These are phyloP conservation scores for Trachelus tabidus DNA, from an alignment of 2,888 invertebrate genomes.

Conservation along the genomic window DNA sequence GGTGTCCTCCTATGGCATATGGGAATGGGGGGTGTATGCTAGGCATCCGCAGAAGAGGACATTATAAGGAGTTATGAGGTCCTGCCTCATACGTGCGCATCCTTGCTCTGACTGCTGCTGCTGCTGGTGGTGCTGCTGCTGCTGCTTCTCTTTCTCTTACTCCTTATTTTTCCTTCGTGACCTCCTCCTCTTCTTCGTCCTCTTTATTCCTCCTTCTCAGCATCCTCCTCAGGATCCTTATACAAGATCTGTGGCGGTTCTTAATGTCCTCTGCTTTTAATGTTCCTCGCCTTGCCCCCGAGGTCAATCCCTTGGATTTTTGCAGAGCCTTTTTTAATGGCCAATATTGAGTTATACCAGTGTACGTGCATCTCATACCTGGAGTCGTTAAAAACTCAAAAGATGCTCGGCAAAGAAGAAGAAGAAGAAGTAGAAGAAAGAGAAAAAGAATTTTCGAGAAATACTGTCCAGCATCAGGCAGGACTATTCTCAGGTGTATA, in stretches of 20 bases:
- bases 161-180: conserved; percentile 9
- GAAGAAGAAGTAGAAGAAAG: conserved; percentile 3
- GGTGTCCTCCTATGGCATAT: conserved; percentile 48
- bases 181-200: conserved; percentile 25
- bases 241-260: conserved; percentile 63
- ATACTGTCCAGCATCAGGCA: too few relatives aligned
- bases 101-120: conserved; percentile 41
- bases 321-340: conserved; percentile 52
- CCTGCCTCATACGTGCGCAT: conserved; percentile 63
- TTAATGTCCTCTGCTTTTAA: conserved; percentile 65
- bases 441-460: conserved; percentile 7
- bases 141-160: conserved; percentile 11
- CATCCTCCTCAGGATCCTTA: conserved; percentile 50
- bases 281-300: conserved; percentile 60
- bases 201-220: conserved; percentile 32
- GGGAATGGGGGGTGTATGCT: conserved; percentile 61
- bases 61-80: conserved; percentile 66
- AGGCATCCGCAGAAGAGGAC: conserved; percentile 64
- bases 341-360: conserved; percentile 63
- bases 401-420: conserved; percentile 14
- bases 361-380: conserved; percentile 45
- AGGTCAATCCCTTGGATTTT: conserved; percentile 62
- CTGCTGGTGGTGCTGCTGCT: too few relatives aligned
- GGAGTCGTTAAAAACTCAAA: conserved; percentile 51
- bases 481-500: too few relatives aligned